These are phyloP conservation scores for Eospalax fontanierii DNA, from an alignment of 2,797 vertebrate species.

Conservation along the genomic window DNA sequence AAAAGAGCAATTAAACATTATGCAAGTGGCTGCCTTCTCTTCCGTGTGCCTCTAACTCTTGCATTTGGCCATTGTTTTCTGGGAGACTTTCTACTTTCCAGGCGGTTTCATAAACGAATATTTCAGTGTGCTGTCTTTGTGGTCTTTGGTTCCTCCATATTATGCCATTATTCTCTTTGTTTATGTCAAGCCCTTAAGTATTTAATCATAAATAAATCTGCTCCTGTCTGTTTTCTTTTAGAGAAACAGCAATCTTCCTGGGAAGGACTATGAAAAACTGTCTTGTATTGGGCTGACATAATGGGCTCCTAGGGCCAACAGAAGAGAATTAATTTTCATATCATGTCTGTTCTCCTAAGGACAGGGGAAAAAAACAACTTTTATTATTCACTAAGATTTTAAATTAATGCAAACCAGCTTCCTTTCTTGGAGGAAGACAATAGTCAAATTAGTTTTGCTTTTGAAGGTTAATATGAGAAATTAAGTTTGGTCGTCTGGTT, in stretches of 20 bases:
- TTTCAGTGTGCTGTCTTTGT: conserved; percentile 38
- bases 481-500: conserved; percentile 73
- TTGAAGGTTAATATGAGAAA: conserved; percentile 80
- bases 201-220: conserved; percentile 83
- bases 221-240: conserved; percentile 75
- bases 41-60: neutral
- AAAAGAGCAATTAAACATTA: conserved; percentile 70
- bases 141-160: conserved; percentile 41
- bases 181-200: conserved; percentile 58
- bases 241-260: conserved; percentile 77
- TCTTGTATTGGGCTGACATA: conserved; percentile 75
- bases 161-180: conserved; percentile 63
- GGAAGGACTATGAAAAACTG: conserved; percentile 75
- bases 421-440: conserved; percentile 82
- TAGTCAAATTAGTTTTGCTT: conserved; percentile 83
- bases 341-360: conserved; percentile 78
- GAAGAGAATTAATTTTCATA: conserved; percentile 83
- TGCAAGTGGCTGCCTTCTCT: neutral
- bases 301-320: conserved; percentile 74
- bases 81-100: neutral
- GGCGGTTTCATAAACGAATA: conserved; percentile 61
- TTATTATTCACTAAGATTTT: conserved; percentile 79
- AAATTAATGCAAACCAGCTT: conserved; percentile 83
- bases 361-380: conserved; percentile 65
- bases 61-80: neutral